phyloP scores from a whole-genome alignment of 1,140 invertebrate genomes.

The Propsilocerus akamusi region DNA sequence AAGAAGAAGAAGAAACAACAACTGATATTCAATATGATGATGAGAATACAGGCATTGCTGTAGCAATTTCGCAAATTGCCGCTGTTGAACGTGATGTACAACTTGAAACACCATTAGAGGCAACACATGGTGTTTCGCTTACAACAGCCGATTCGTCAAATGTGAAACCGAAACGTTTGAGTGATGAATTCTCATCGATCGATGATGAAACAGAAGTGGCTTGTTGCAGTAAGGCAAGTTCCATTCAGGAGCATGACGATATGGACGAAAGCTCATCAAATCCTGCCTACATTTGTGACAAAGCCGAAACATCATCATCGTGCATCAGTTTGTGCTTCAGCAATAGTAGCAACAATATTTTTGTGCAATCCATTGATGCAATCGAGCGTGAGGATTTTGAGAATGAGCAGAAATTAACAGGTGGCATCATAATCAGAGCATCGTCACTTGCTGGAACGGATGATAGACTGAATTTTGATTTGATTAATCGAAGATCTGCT shows the following conservation, averaged over 20 bases:
- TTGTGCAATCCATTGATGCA: constrained; percentile 16
- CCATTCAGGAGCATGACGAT: constrained; percentile 1
- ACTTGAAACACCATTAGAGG: neutral
- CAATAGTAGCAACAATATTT: constrained; percentile 11
- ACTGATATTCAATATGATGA: neutral
- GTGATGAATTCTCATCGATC: constrained; percentile 18
- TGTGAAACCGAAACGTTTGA: constrained; percentile 20
- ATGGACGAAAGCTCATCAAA: neutral
- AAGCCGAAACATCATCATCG: constrained; percentile 2
- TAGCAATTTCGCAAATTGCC: neutral
- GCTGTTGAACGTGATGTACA: neutral
- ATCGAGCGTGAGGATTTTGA: constrained; percentile 23
- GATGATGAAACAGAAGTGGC: constrained; percentile 6
- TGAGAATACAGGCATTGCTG: neutral
- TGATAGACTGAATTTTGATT: constrained; percentile 15
- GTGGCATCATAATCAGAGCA: constrained; percentile 17
- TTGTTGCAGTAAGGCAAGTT: constrained; percentile 1
- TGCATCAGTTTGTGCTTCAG: neutral
- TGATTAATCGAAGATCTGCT: constrained; percentile 7
- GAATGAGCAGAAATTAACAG: constrained; percentile 19
- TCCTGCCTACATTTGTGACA: neutral
- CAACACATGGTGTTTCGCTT: neutral
- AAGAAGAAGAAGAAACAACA: no score
- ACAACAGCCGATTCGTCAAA: neutral
- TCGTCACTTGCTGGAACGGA: constrained; percentile 15